Conservation (phyloP, 2,888 invertebrate species). For the Synergus gifuensis region DNA sequence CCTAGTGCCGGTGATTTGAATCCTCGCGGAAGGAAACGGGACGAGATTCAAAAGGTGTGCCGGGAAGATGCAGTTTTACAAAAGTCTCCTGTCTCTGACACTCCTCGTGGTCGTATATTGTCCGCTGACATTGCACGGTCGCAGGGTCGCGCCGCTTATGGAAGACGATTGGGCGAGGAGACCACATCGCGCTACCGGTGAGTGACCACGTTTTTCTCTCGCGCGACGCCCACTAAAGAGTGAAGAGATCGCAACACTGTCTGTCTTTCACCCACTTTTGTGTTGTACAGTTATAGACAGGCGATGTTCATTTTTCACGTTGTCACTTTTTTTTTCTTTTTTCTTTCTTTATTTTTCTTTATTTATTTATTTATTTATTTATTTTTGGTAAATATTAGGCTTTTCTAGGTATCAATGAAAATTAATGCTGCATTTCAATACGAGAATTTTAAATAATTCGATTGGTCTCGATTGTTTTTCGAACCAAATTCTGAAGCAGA, state of each 20-base stretch:
- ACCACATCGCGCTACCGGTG: conserved; percentile 84
- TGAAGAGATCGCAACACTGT: background rate
- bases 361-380: too few relatives aligned
- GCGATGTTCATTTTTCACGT: background rate
- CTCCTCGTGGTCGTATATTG: conserved; percentile 74
- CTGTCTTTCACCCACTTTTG: background rate
- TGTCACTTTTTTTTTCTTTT: too few relatives aligned
- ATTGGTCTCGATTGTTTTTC: too few relatives aligned
- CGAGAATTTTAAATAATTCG: too few relatives aligned
- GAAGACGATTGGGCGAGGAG: conserved; percentile 85
- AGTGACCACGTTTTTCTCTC: conserved; percentile 73
- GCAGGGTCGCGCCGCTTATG: conserved; percentile 83
- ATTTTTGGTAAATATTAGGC: too few relatives aligned
- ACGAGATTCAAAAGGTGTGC: conserved; percentile 30
- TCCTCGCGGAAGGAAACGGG: conserved; percentile 30
- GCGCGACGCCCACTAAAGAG: conserved; percentile 16
- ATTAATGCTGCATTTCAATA: too few relatives aligned
- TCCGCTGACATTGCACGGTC: conserved; percentile 75
- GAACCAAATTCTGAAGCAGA: too few relatives aligned
- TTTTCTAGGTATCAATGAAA: too few relatives aligned
- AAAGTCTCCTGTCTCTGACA: conserved; percentile 64
- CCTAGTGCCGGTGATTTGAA: background rate
- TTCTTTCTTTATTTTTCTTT: too few relatives aligned
- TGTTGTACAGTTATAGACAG: background rate
- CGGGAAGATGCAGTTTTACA: conserved; percentile 68